A percentile compares a stretch with the other conserved stretches of the same genome.
These are phyloP conservation scores for Galerucella calmariensis DNA, from an alignment of 2,888 invertebrate species.

Conservation along the genomic window DNA sequence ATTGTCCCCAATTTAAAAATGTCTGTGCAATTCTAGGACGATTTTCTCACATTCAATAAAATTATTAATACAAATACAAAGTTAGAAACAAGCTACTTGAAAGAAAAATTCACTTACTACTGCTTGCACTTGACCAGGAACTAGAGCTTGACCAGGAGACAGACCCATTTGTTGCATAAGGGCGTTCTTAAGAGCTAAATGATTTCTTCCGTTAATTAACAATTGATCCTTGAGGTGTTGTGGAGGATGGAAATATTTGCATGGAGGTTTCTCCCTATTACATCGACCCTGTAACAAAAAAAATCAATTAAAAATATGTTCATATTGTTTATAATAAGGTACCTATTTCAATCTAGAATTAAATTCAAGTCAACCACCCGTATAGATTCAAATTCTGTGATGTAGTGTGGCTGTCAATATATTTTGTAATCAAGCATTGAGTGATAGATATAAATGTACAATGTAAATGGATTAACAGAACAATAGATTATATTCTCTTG, in stretches of 20 bases:
- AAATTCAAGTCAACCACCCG: neutral
- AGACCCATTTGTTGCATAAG: constrained; percentile 97
- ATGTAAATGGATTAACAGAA: too few species aligned
- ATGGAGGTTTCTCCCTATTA: constrained; percentile 99
- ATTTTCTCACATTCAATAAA: constrained; percentile 24
- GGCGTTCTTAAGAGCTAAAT: constrained; percentile 98
- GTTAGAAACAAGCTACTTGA: constrained; percentile 16
- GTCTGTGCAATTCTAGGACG: neutral
- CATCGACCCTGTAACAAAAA: constrained; percentile 88
- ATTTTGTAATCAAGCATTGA: too few species aligned
- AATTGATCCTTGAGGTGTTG: constrained; percentile 99
- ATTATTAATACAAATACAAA: constrained; percentile 6
- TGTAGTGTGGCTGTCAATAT: neutral
- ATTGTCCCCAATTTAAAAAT: too few species aligned
- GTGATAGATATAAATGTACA: too few species aligned
- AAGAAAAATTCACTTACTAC: constrained; percentile 78
- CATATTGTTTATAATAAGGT: neutral
- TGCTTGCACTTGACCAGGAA: constrained; percentile 92
- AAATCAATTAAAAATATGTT: neutral
- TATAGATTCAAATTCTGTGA: neutral
- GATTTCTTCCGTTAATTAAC: constrained; percentile 99
- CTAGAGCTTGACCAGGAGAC: constrained; percentile 88
- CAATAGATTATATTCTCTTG: too few species aligned
- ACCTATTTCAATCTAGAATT: neutral
- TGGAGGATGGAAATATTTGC: constrained; percentile 99